Base-by-base conservation (phyloP, 2,797 vertebrate genomes). In the Crocidura indochinensis region DNA sequence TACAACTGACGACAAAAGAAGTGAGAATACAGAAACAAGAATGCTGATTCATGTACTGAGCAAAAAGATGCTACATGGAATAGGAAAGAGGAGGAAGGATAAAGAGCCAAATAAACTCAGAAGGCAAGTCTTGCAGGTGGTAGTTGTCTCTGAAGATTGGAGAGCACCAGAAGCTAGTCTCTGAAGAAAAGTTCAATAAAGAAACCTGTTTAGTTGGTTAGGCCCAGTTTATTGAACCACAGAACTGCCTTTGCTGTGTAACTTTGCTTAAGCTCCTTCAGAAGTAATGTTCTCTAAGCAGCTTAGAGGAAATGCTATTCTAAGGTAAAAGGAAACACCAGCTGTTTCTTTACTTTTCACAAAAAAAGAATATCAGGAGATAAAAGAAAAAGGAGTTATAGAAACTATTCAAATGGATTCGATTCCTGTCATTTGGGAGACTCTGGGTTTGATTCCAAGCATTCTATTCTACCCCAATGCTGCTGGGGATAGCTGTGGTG, bases 321-420 rank as follows among this genome's bases (percentile, higher is more conserved):
- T 74, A 92, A 85, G 17, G 65, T 67, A 84, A 78, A 84, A 80
- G 88, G 24, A 88, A 91, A 73, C 46, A 4, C 17, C 85, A 49
- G 6, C 6, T 62, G 15, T 64, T 81, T 86, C 31, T 75, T 91
- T 91, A 78, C 65, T n/a, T 72, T 56, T 91, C 47, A 88, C n/a
- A 65, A 31, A 22, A 22, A 38, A 38, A 38, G 38, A 38, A 38
- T 38, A 38, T 38, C 38, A 38, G 38, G 38, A 38, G 38, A 38
- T 38, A 62, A 84, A 14, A 10, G 44, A 49, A 53, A 65, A 31
- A 22, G 10, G 53, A 19, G 53, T 5, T 20, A 51, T 10, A 15
- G 51, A 51, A 7, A 15, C 14, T 10, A 10, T 51, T 51, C 51
- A 60, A 20, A 60, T 60, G 56, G 56, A 38, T 60, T 19, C 6